Percentiles rank a stretch among this genome's conserved stretches.
These are phyloP conservation scores for Carterocephalus palaemon DNA, from an alignment of 2,888 invertebrate species.

Conservation along the genomic window DNA sequence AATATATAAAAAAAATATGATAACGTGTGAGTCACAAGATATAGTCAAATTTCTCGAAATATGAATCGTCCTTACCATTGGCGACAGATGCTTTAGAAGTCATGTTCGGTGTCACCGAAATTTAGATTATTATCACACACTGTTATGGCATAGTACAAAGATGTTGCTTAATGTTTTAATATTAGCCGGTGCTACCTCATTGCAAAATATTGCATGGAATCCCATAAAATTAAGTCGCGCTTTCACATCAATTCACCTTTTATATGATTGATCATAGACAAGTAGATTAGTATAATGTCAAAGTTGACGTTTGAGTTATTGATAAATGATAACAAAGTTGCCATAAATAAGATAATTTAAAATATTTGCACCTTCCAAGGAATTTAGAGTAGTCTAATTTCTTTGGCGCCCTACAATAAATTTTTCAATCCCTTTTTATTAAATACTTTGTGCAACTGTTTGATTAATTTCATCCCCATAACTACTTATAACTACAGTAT, in stretches of 20 bases:
- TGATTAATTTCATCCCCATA: no score
- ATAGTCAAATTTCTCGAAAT: conserved; percentile 14
- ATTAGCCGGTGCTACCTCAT: conserved; percentile 68
- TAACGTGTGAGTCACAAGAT: conserved; percentile 25
- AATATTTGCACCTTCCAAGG: no score
- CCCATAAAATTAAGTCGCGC: conserved; percentile 43
- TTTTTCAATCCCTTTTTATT: no score
- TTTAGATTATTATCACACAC: conserved; percentile 51
- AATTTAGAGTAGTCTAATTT: no score
- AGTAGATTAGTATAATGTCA: conserved; percentile 37
- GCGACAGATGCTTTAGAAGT: conserved; percentile 60
- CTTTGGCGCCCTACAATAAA: no score
- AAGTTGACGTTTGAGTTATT: conserved; percentile 21
- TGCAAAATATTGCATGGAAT: conserved; percentile 48
- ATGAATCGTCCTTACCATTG: conserved; percentile 58
- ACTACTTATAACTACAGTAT: no score
- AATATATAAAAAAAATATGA: conserved; percentile 11
- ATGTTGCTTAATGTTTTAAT: conserved; percentile 46
- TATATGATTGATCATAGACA: conserved; percentile 37
- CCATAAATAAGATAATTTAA: not conserved
- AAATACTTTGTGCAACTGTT: no score
- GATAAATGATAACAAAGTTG: no score
- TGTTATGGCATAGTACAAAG: conserved; percentile 71
- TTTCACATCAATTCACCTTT: conserved; percentile 56
- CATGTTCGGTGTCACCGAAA: conserved; percentile 71